Evolutionary conservation across 1,140 invertebrate genomes (phyloP), one percentile per base, ranked within the genome.

Genomic region (Neodiprion virginianus): DNA sequence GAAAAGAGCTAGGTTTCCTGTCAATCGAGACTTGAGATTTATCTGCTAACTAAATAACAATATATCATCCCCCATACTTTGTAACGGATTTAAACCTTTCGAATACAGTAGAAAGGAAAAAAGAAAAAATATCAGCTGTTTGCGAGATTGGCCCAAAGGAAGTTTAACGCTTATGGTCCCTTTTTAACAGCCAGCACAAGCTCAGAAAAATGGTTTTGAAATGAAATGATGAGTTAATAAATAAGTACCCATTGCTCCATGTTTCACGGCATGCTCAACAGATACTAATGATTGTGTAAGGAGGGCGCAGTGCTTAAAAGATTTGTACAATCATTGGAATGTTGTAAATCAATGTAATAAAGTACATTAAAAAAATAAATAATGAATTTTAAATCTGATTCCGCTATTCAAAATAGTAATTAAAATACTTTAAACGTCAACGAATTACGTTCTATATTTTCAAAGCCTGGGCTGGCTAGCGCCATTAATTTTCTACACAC

Each of bases 401-500:
- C 2, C n/a, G 10, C n/a, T 10, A 11, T 53, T 11, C 50, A 53
- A 53, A 53, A 11, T 53, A 11, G 10, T 53, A 14, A 11, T 10
- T 11, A 53, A 11, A 14, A 53, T 53, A 53, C 10, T 0, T 11
- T 10, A 17, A 68, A 68, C 9, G 1, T 68, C 17, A 21, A 68
- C 17, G 28, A 68, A 21, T 40, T 68, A 68, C 1, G 11, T 68
- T 21, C 21, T 68, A 21, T 68, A 68, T 53, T 53, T 11, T 53
- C 50, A 14, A 53, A 53, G 10, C 50, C 50, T 53, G 50, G n/a
- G 50, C 50, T 53, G 50, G 50, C 50, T 53, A 53, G 50, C 17
- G 11, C 11, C 28, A 68, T 11, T 68, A 68, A 68, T 10, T 68
- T 68, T 68, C 67, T 68, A 17, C n/a, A 21, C 4, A 68, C 67